Evolutionary conservation across 2,797 vertebrate genomes (phyloP).

Genomic region (Carapus acus): DNA sequence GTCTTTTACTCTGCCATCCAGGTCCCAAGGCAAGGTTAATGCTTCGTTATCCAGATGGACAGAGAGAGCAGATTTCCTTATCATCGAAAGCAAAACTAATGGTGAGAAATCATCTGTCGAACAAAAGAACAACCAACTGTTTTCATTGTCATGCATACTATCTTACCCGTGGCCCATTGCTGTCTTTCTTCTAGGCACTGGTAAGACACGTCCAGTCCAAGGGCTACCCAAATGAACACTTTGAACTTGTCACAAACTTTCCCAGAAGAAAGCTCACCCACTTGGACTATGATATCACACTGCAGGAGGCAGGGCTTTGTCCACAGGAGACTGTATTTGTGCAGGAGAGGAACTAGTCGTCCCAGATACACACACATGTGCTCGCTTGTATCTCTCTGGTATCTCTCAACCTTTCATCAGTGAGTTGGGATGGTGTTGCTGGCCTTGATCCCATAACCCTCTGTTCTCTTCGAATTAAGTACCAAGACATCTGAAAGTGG

Average conservation of each 20-base stretch:
- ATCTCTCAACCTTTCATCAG: constrained; percentile 56
- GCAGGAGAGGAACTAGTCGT: constrained; percentile 97
- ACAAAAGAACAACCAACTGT: neutral
- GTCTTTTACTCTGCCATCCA: constrained; percentile 39
- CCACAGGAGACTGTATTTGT: constrained; percentile 99
- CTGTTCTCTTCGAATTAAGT: constrained; percentile 49
- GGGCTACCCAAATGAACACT: constrained; percentile 97
- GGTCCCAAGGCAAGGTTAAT: constrained; percentile 98
- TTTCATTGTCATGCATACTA: neutral
- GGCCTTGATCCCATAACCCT: constrained; percentile 42
- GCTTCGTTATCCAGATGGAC: constrained; percentile 97
- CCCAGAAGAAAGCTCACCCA: constrained; percentile 95
- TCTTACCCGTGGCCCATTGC: neutral
- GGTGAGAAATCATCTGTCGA: constrained; percentile 67
- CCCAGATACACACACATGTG: constrained; percentile 52
- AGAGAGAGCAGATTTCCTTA: constrained; percentile 94
- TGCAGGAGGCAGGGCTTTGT: constrained; percentile 97
- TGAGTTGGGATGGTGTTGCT: constrained; percentile 47
- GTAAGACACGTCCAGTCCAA: constrained; percentile 95
- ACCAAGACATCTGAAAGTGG: constrained; percentile 45
- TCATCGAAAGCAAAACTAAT: constrained; percentile 94
- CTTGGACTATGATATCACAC: constrained; percentile 98
- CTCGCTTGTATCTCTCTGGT: constrained; percentile 54
- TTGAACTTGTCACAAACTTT: constrained; percentile 99
- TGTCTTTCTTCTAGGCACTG: constrained; percentile 75